Base-by-base conservation (phyloP, 2,888 invertebrate species). In the Nymphalis polychloros region DNA sequence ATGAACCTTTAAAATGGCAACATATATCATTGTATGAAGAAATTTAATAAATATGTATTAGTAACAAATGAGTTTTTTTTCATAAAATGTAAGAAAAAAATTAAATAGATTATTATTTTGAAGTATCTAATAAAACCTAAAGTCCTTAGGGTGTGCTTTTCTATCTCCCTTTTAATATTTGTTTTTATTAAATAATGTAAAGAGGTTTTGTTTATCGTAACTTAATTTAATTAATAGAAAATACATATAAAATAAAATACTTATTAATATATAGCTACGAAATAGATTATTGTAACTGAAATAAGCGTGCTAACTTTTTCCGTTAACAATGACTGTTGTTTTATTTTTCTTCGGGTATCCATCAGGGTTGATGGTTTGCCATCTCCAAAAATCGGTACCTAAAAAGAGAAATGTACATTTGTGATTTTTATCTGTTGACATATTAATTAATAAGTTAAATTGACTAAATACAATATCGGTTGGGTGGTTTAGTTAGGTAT, bases 361-460 rank as follows among this genome's bases (percentile, higher is more conserved):
- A 79, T 96, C 94, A 0, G 98, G 98, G 87, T 98, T 98, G 93
- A 95, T 95, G 2, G 95, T 96, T 89, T 98, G 98, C 98, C 98
- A 98, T 82, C 96, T 94, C 98, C 98, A 98, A 84, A 98, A 96
- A 84, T 98, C 98, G 74, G 94, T 94, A 86, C 97, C 97, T 97
- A 84, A 23, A 88, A 81, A 75, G 19, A 35, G 16, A 35, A n/a
- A 35, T 0, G 8, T 1, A 16, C 23, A 35, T n/a, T 55, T 27
- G 6, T 31, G 27, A 27, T 31, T 31, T 31, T 31, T 31, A 31
- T 27, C 5, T 27, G 27, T 27, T 3, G 5, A 27, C 13, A 13
- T 27, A 8, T 53, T 53, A 53, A 53, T 27, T 16, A 53, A 53
- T 23, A 23, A 53, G 3, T 20, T 53, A 13, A 0, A 23, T 8